phyloP scores from a whole-genome alignment of 2,888 invertebrate genomes.

The Perdita meconis region DNA sequence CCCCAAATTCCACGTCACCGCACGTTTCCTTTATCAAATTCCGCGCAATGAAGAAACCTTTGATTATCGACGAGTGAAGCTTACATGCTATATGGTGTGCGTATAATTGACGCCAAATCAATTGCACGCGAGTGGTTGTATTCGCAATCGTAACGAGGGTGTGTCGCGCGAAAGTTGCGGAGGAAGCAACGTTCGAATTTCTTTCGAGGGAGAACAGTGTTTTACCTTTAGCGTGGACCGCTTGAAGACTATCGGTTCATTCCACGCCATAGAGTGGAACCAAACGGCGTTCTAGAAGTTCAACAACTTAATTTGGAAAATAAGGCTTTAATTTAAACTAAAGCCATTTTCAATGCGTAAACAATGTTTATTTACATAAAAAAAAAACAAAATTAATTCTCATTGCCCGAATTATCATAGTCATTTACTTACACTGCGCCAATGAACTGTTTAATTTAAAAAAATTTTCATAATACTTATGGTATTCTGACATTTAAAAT shows the following conservation, averaged over 20 bases:
- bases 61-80: conserved; percentile 11
- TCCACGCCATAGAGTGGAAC: not conserved
- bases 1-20: not conserved
- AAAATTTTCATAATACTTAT: too few relatives aligned
- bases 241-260: not conserved
- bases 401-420: too few relatives aligned
- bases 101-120: conserved; percentile 50
- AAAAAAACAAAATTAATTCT: too few relatives aligned
- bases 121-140: conserved; percentile 25
- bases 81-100: conserved; percentile 28
- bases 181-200: not conserved
- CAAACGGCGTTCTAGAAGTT: conserved; percentile 32
- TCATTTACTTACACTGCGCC: too few relatives aligned
- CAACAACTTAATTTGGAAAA: too few relatives aligned
- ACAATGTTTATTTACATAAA: too few relatives aligned
- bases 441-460: too few relatives aligned
- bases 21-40: not conserved
- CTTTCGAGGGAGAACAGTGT: not conserved
- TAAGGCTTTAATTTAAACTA: too few relatives aligned
- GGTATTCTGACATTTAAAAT: too few relatives aligned
- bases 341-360: too few relatives aligned
- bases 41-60: not conserved
- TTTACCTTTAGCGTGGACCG: too few relatives aligned
- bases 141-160: conserved; percentile 5
- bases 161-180: not conserved